Base-by-base conservation (phyloP, 2,888 invertebrate species). In the Conchocele bisecta region DNA sequence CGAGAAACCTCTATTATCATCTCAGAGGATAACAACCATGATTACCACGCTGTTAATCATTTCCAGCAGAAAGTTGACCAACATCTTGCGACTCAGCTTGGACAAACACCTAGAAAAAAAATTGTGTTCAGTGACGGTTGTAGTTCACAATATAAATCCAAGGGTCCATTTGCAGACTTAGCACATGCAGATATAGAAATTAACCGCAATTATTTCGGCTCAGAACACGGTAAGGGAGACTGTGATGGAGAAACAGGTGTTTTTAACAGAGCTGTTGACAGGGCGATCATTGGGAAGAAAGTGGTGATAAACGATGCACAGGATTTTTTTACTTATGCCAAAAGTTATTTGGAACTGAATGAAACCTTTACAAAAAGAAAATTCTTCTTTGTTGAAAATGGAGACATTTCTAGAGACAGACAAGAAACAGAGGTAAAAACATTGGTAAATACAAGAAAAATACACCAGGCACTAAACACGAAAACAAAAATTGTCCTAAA, bases 121-220 rank as follows among this genome's bases (percentile, higher is more conserved):
- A 33, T 71, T 17, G 41, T 76, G 11, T 76, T 71, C 54, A 64
- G 56, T 53, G 79, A 79, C 28, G 74, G 79, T 3, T 79, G 79
- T 56, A 58, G 59, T 26, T 24, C 46, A 6, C 79, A 76, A 31
- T 81, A 73, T 53, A 78, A 76, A 56, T 64, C 63, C 2, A 67
- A 66, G 35, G 75, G 75, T 0, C 73, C 77, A 26, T 75, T 77
- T 67, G 69, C 61, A 41, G 68, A 67, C 41, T 28, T 70, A 3
- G 28, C 57, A 3, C 5, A 33, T 31, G 31, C 15, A 54, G 42
- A 35, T 11, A 57, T 22, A 22, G 11, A 60, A 17, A 58, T 61
- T 28, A 63, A 64, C 37, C 37, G 70, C 15, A 75, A 75, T 24
- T 68, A 37, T 39, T 73, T 67, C 26, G 75, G 74, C 9, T 72